Conservation (phyloP, 2,797 vertebrate genomes). For the Peromyscus nudipes region DNA sequence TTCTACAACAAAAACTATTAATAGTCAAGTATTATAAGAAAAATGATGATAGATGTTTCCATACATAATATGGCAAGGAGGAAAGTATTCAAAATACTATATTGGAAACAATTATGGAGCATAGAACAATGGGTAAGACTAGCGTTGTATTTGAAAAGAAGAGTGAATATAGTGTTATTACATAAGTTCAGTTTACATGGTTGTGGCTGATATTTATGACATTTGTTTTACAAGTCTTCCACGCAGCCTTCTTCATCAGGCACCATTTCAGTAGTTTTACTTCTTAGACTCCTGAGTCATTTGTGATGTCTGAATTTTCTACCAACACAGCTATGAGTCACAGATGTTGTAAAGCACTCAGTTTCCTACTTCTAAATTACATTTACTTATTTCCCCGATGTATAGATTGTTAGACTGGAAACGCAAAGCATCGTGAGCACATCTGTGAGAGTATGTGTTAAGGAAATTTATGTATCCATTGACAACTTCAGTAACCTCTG, state of each 20-base stretch:
- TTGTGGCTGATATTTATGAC: neutral
- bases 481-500: neutral
- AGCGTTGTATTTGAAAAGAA: neutral
- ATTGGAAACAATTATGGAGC: neutral
- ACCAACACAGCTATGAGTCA: neutral
- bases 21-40: neutral
- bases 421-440: neutral
- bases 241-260: neutral
- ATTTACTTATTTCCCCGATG: neutral
- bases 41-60: neutral
- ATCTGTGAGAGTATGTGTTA: neutral
- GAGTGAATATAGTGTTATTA: neutral
- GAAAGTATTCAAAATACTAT: neutral
- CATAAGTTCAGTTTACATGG: neutral
- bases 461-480: neutral
- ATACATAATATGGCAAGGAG: neutral
- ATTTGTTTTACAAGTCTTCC: neutral
- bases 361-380: neutral
- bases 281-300: neutral
- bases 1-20: neutral
- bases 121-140: neutral
- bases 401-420: neutral
- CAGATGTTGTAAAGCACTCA: neutral
- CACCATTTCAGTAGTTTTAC: neutral
- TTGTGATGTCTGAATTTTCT: neutral